Evolutionary conservation across 2,797 vertebrate genomes (phyloP), one percentile per base, ranked within the genome.

Genomic region (Ceryle rudis): DNA sequence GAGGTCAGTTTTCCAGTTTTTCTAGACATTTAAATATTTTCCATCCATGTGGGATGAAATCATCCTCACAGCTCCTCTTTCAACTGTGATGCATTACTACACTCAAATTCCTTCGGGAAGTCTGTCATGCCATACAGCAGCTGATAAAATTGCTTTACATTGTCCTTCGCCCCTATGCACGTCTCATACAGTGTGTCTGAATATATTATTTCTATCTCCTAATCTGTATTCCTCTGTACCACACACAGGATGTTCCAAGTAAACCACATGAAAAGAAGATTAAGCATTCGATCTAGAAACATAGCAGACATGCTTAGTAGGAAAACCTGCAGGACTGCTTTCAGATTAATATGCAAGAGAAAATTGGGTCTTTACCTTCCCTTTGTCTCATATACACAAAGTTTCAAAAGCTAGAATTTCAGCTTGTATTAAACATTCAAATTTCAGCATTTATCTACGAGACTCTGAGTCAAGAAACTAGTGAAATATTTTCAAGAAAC

Each of bases 251-350:
- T 96, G 95, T 93, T 96, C 77, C 77, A 93, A 95, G 85, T 70
- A 90, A 95, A 84, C 88, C 81, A 96, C 93, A 93, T n/a, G 77
- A 91, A 95, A 96, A 96, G 80, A 92, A 95, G 93, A 96, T 94
- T 84, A 86, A 86, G 52, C 57, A 70, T 80, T 91, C 91, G 90
- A 86, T 77, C 73, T 77, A 90, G 66, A 81, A 93, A 86, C 12
- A 6, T 0, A 79, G 79, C 91, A 86, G 87, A 94, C 89, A 23
- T 37, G 42, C 71, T 83, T 73, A 86, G 73, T 29, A 79, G 66
- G 42, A 90, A 93, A 93, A 90, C 85, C 81, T 91, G 91, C 46
- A 83, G 54, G 54, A 91, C 90, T 52, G 52, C 89, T 79, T 95
- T 70, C 58, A 73, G 62, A 79, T 73, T 86, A 75, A 54, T 35